Conservation (phyloP, 1,140 invertebrate genomes). For the Oreohelix idahoensis region DNA sequence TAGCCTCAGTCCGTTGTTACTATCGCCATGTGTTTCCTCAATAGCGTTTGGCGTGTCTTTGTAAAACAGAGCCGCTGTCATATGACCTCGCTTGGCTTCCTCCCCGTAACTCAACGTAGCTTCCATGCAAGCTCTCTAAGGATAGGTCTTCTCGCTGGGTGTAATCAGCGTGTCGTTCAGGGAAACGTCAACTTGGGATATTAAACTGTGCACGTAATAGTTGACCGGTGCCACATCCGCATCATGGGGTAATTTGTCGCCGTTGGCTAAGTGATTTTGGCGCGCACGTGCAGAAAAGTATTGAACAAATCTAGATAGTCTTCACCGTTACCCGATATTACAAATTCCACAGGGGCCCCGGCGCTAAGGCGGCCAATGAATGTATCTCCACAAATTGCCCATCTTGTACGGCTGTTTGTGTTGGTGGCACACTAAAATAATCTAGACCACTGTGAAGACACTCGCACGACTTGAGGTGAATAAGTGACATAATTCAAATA, state of each 20-base stretch:
- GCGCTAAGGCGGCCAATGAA: background rate
- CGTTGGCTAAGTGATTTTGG: no score
- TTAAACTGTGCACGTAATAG: background rate
- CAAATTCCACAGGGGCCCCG: background rate
- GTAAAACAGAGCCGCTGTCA: background rate
- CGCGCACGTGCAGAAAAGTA: background rate
- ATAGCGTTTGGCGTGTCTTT: background rate
- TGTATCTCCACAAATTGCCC: background rate
- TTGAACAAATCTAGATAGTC: background rate
- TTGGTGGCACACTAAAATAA: background rate
- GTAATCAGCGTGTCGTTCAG: background rate
- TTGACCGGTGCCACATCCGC: background rate
- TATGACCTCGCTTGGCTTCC: background rate
- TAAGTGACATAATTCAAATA: background rate
- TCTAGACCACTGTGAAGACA: background rate
- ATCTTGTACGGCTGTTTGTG: background rate
- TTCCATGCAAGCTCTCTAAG: background rate
- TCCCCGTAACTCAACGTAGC: background rate
- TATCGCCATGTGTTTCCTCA: background rate
- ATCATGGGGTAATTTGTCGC: background rate
- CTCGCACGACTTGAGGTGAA: background rate
- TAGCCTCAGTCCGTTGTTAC: background rate
- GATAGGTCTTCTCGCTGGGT: background rate
- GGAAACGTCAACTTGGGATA: background rate
- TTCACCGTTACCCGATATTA: background rate